These are phyloP conservation scores for Syrphus vitripennis DNA, from an alignment of 2,888 invertebrate species.

Conservation along the genomic window DNA sequence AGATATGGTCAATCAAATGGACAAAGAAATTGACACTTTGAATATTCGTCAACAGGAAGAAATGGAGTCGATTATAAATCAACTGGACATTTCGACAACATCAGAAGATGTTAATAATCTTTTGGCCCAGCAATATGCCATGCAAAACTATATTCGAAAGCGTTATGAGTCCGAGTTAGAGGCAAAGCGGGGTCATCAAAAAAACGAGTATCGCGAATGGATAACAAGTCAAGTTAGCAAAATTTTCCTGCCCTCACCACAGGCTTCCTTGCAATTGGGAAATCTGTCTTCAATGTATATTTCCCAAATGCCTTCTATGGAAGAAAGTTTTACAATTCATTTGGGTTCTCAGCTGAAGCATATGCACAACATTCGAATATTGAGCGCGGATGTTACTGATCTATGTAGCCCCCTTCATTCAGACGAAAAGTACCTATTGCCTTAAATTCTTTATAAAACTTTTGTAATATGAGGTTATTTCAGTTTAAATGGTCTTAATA, in stretches of 20 bases:
- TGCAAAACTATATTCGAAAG: constrained; percentile 91
- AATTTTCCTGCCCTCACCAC: constrained; percentile 78
- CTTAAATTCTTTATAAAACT: neutral
- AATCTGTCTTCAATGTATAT: constrained; percentile 81
- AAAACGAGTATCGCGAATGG: constrained; percentile 94
- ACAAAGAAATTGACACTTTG: constrained; percentile 87
- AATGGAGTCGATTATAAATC: constrained; percentile 92
- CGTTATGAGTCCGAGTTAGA: constrained; percentile 93
- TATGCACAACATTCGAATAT: constrained; percentile 97
- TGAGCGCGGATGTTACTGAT: constrained; percentile 92
- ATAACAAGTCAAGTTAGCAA: constrained; percentile 83
- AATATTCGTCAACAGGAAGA: constrained; percentile 92
- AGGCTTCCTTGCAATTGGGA: constrained; percentile 77
- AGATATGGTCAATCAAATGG: constrained; percentile 87
- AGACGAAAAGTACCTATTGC: constrained; percentile 77
- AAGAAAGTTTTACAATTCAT: constrained; percentile 99
- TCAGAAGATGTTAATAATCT: constrained; percentile 89
- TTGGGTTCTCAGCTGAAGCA: constrained; percentile 98
- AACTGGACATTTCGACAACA: constrained; percentile 88
- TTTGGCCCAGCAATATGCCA: constrained; percentile 90
- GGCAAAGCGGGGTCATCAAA: constrained; percentile 91
- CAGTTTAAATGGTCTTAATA: constrained; percentile 86
- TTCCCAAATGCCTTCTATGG: constrained; percentile 83
- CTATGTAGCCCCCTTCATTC: constrained; percentile 85
- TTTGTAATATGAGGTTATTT: constrained; percentile 21